Percentiles rank a stretch among this genome's conserved stretches.
These are phyloP conservation scores for Stylophora pistillata DNA, from an alignment of 64 coral and sea anemone species.

Conservation along the genomic window DNA sequence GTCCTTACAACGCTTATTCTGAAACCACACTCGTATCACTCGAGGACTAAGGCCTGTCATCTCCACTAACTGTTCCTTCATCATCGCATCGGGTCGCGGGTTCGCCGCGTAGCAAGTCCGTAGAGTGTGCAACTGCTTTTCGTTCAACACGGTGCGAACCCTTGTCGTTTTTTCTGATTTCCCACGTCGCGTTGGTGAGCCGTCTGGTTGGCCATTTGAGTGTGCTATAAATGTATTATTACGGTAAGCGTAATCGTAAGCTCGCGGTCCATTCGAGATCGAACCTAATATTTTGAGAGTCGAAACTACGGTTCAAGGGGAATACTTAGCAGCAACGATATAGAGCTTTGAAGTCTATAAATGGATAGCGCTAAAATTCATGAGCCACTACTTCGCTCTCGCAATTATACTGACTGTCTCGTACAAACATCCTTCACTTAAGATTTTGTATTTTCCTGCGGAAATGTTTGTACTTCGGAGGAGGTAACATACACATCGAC, in stretches of 20 bases:
- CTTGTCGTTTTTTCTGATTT: conserved; percentile 88
- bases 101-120: conserved; percentile 94
- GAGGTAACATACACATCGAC: background rate
- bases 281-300: conserved; percentile 48
- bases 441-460: conserved; percentile 76
- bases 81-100: conserved; percentile 96
- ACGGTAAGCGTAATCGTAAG: conserved; percentile 19
- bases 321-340: conserved; percentile 6
- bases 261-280: background rate
- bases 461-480: conserved; percentile 51
- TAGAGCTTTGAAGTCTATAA: conserved; percentile 21
- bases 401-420: conserved; percentile 3
- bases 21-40: conserved; percentile 99
- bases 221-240: conserved; percentile 72
- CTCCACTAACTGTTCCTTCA: conserved; percentile 99
- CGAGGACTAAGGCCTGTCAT: conserved; percentile 97
- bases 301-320: conserved; percentile 24
- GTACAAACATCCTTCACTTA: conserved; percentile 33
- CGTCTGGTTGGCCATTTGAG: conserved; percentile 67
- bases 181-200: conserved; percentile 65
- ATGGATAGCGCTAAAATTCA: background rate
- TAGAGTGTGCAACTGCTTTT: conserved; percentile 97
- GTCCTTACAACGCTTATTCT: conserved; percentile 99
- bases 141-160: conserved; percentile 97
- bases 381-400: background rate